phyloP scores from a whole-genome alignment of 2,797 vertebrate genomes.

The Onychomys arenicola region DNA sequence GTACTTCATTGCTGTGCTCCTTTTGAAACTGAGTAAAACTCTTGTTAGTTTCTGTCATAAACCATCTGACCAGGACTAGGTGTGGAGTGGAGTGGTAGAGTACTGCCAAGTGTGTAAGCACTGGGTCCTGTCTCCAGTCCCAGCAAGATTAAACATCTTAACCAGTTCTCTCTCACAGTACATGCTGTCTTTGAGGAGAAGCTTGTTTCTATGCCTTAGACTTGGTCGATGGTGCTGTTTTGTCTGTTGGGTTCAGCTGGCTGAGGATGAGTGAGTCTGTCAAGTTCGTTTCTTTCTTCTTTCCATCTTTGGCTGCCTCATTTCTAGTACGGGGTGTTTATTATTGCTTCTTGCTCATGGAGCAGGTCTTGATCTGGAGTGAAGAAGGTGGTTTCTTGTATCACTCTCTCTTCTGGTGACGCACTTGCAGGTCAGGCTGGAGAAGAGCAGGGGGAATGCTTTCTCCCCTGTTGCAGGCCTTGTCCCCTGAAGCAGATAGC shows the following conservation, averaged over 20 bases:
- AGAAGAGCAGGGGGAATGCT: not conserved
- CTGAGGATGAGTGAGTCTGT: not conserved
- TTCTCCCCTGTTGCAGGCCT: not conserved
- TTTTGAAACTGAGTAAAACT: not conserved
- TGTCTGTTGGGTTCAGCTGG: not conserved
- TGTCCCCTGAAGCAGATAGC: not conserved
- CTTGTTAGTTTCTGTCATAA: not conserved
- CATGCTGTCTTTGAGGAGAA: not conserved
- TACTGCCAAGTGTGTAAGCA: not conserved
- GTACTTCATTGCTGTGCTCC: not conserved
- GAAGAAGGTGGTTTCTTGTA: not conserved
- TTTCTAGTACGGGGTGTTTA: not conserved
- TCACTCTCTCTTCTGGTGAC: not conserved
- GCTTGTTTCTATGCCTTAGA: not conserved
- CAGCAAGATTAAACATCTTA: not conserved
- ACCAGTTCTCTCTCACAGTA: not conserved
- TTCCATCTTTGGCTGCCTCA: not conserved
- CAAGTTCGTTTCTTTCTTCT: not conserved
- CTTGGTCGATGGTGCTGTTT: not conserved
- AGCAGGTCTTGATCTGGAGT: not conserved
- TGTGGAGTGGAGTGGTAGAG: not conserved
- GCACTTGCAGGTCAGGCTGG: not conserved
- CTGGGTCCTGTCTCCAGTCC: not conserved
- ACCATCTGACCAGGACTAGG: not conserved
- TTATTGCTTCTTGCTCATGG: not conserved